Evolutionary conservation across 2,797 vertebrate genomes (phyloP).

Genomic region (Catamblyrhynchus diadema): DNA sequence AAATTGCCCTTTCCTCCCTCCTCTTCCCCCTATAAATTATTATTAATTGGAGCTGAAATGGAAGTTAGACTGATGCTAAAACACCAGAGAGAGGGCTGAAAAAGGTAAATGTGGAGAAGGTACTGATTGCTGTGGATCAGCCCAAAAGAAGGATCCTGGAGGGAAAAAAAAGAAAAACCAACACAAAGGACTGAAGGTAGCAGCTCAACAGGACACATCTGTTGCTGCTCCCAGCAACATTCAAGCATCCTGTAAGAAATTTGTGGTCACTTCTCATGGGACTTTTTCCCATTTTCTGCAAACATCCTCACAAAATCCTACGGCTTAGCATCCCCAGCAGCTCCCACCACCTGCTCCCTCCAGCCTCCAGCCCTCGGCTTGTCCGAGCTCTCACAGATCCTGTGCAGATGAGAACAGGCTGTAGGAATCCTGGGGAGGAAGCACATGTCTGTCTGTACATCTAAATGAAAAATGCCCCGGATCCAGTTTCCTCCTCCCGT

Average conservation of each 20-base stretch:
- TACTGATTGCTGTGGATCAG: not conserved
- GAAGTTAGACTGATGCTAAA: not conserved
- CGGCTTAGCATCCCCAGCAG: conserved; percentile 17
- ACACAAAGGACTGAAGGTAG: not conserved
- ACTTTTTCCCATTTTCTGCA: conserved; percentile 12
- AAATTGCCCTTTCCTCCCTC: not conserved
- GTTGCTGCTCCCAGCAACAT: not conserved
- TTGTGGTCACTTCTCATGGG: not conserved
- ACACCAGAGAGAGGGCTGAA: not conserved
- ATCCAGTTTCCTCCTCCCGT: conserved; percentile 50
- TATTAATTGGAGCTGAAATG: not conserved
- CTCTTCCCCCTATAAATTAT: not conserved
- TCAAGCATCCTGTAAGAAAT: not conserved
- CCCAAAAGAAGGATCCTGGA: not conserved
- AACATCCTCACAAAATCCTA: conserved; percentile 54
- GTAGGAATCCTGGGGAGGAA: conserved; percentile 54
- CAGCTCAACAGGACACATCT: not conserved
- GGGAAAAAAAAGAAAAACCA: rapidly evolving
- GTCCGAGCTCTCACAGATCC: not conserved
- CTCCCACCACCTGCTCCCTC: conserved; percentile 53
- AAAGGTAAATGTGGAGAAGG: not conserved
- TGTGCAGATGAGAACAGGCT: conserved; percentile 51
- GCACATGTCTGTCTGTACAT: conserved; percentile 41
- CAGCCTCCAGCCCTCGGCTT: conserved; percentile 4
- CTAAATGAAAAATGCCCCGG: conserved; percentile 59